Conservation (phyloP, 2,797 vertebrate genomes). For the Cephalopachus bancanus region DNA sequence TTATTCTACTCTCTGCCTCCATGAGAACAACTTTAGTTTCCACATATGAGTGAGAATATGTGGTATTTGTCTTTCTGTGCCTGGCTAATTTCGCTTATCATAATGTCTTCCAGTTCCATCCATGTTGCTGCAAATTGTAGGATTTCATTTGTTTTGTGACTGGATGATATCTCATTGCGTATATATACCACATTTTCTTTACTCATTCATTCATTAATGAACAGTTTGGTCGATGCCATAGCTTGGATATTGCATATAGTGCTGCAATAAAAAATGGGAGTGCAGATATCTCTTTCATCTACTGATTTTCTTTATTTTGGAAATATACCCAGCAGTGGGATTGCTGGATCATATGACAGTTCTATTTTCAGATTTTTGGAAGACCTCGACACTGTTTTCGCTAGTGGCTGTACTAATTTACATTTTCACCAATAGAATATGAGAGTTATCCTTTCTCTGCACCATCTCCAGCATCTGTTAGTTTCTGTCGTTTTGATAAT, state of each 20-base stretch:
- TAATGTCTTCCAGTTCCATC: neutral
- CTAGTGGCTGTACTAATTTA: neutral
- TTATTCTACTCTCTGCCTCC: neutral
- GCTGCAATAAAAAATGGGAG: neutral
- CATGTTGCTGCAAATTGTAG: neutral
- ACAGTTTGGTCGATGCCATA: neutral
- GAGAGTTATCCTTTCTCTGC: neutral
- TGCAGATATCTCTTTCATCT: neutral
- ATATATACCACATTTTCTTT: neutral
- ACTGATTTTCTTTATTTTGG: neutral
- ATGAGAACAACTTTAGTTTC: neutral
- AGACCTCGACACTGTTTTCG: neutral
- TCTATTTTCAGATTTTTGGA: neutral
- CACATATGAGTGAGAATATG: neutral
- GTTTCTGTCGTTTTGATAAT: neutral
- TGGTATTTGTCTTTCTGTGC: neutral
- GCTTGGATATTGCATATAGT: neutral
- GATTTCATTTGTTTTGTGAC: neutral
- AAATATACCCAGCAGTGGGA: neutral
- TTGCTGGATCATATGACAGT: neutral
- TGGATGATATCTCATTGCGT: neutral
- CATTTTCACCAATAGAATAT: neutral
- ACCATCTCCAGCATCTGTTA: neutral
- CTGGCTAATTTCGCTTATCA: neutral
- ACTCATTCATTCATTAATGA: neutral